Evolutionary conservation across 2,888 invertebrate genomes (phyloP).

Genomic region (Drosophila nigritarsus): DNA sequence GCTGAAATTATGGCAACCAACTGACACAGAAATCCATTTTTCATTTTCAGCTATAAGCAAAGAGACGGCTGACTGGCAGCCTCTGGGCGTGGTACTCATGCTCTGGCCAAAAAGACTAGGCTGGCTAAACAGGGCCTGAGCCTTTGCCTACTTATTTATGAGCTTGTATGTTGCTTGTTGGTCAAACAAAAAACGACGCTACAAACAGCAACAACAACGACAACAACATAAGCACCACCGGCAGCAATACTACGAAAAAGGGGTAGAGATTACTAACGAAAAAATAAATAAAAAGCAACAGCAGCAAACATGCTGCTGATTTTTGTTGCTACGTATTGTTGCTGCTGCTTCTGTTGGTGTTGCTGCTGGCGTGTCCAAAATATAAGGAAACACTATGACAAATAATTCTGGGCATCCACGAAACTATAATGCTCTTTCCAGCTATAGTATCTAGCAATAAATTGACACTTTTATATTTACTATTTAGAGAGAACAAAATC

Average conservation of each 20-base stretch:
- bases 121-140: constrained; percentile 39
- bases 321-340: constrained; percentile 45
- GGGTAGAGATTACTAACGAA: constrained; percentile 74
- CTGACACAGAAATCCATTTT: constrained; percentile 81
- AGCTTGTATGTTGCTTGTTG: constrained; percentile 76
- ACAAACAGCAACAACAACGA: constrained; percentile 27
- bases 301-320: constrained; percentile 67
- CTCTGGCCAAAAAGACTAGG: constrained; percentile 4
- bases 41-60: constrained; percentile 72
- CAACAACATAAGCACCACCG: constrained; percentile 29
- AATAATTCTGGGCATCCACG: background rate
- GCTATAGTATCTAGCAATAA: background rate
- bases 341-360: constrained; percentile 10
- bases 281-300: constrained; percentile 70
- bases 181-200: constrained; percentile 64
- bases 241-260: constrained; percentile 51
- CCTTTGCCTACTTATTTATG: constrained; percentile 77
- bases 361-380: constrained; percentile 34
- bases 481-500: background rate
- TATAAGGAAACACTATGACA: constrained; percentile 17
- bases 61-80: constrained; percentile 32
- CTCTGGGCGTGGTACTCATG: constrained; percentile 1
- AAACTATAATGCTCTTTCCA: constrained; percentile 25
- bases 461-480: background rate
- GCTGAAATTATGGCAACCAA: constrained; percentile 78